Base-by-base conservation (phyloP, 2,888 invertebrate species). In the Xanthia icteritia region DNA sequence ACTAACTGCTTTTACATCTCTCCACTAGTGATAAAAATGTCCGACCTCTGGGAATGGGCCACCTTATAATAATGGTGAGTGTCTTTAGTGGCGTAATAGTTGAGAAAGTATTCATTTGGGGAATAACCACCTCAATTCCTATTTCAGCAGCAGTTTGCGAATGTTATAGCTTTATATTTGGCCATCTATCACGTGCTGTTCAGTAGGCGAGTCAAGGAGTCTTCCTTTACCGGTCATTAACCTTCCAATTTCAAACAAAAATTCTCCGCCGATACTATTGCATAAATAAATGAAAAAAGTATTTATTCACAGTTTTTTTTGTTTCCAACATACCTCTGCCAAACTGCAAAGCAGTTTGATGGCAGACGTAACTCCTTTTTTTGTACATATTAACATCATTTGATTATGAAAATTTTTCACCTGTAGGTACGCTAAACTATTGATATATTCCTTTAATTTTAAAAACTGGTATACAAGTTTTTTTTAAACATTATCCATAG, bases 1-100 rank as follows among this genome's bases (percentile, higher is more conserved):
- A 31, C 13, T 31, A 45, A 45, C 36, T 65, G 58, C 31, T 58
- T 67, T 72, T 58, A 45, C 42, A 65, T 73, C 17, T n/a, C 20
- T 77, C 17, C 0, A 15, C 8, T 66, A 20, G 51, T 23, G 5
- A 39, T 66, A 66, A 73, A 78, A 79, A 31, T 39, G 1, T 63
- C 65, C 31, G 31, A 66, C 11, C 39, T n/a, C 17, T 36, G 15
- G 20, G 3, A 56, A 54, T 3, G 45, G 45, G 1, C 0, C 5
- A 54, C 27, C n/a, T 27, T 73, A 15, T 58, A 79, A 8, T 48
- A 65, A 56, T 17, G 39, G 20, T 42, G 39, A 11, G 31, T 23
- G 13, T 39, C n/a, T 8, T 66, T 39, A 9, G 5, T 31, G 9
- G 51, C 2, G 9, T 23, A 74, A 72, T 60, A 48, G 3, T 70